Percentiles rank a stretch among this genome's conserved stretches.
These are phyloP conservation scores for Galaxias olidus DNA, from an alignment of 2,797 vertebrate genomes.

Conservation along the genomic window DNA sequence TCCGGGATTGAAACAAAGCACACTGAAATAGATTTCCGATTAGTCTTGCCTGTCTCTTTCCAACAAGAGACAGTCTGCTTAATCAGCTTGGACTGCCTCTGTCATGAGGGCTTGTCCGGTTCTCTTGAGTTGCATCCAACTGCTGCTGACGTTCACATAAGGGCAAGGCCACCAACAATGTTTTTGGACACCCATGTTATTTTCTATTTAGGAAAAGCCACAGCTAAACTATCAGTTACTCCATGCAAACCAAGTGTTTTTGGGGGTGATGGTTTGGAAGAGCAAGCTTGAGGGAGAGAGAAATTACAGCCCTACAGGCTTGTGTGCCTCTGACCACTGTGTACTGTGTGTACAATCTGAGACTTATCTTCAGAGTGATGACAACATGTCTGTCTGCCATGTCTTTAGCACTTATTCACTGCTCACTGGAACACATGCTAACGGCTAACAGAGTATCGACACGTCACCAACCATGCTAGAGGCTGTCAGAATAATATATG, in stretches of 20 bases:
- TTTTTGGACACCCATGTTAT: conserved; percentile 46
- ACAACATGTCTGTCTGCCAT: conserved; percentile 35
- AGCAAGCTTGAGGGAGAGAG: conserved; percentile 37
- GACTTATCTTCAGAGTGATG: conserved; percentile 27
- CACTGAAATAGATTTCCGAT: too few species aligned
- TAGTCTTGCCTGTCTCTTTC: background rate
- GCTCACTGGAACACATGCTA: conserved; percentile 16
- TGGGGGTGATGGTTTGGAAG: background rate
- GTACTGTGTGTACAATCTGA: conserved; percentile 33
- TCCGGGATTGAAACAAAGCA: too few species aligned
- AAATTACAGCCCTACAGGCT: conserved; percentile 50
- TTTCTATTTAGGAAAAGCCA: conserved; percentile 66
- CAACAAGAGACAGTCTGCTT: background rate
- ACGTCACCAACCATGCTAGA: background rate
- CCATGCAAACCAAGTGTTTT: conserved; percentile 19
- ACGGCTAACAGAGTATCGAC: conserved; percentile 7
- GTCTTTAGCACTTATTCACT: conserved; percentile 33
- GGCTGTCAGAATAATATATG: too few species aligned
- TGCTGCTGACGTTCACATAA: conserved; percentile 25
- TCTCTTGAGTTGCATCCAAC: conserved; percentile 26
- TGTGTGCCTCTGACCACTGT: conserved; percentile 31
- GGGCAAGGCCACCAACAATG: conserved; percentile 53
- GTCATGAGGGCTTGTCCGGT: conserved; percentile 12
- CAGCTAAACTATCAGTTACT: conserved; percentile 56
- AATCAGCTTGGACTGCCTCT: conserved; percentile 15